Base-by-base conservation (phyloP, 2,888 invertebrate species). In the Seladonia tumulorum region DNA sequence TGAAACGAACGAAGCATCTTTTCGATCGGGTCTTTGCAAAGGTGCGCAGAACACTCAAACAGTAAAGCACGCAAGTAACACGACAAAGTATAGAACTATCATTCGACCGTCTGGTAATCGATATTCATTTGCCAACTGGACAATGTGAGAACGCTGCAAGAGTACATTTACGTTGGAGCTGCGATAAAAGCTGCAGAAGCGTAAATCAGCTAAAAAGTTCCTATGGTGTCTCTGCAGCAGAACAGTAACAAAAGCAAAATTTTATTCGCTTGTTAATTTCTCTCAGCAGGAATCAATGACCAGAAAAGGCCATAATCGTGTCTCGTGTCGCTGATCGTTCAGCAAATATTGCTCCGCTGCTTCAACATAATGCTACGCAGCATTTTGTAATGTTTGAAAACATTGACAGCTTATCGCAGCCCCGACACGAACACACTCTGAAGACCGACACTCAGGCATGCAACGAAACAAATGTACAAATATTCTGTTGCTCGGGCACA, bases 391-490 rank as follows among this genome's bases (percentile, higher is more conserved):
- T n/a, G 10, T n/a, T 2, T 8, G 0, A 1, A 8, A 53, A 10
- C 45, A 45, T 45, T 14, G 2, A 12, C 53, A 53, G 22, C 10
- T n/a, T 22, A 60, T 25, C 25, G 25, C 25, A 25, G 25, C 25
- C 1, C 60, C 60, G 35, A 83, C 70, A 71, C 70, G 70, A 60
- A 63, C 35, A 75, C 35, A 14, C 74, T 49, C 60, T n/a, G 49
- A 8, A 16, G 35, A 74, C 68, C 25, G 35, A 68, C 75, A 77
- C 77, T 71, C 73, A 71, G 77, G 74, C 80, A 85, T 74, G 80
- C 79, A 76, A 76, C 72, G 35, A 68, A 85, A 73, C 35, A 74
- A 77, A 79, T 66, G 35, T 66, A 68, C 35, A 80, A 63, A 80
- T 80, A 77, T 63, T n/a, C 68, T 29, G 35, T 14, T 49, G 79